phyloP scores from a whole-genome alignment of 2,113 vertebrate genomes.

The Antennarius striatus region DNA sequence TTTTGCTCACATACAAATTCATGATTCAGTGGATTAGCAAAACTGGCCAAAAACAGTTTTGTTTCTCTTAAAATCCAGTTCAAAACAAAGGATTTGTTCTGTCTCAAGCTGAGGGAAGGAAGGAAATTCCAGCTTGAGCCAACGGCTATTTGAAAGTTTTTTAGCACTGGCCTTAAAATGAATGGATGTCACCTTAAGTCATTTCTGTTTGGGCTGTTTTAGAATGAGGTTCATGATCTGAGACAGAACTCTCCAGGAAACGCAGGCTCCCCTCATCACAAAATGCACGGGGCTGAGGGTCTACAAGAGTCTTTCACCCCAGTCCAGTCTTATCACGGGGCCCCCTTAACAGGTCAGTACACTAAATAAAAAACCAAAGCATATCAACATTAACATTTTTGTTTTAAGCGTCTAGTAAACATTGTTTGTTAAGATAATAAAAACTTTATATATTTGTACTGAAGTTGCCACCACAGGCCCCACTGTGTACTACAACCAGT shows the following conservation, averaged over 20 bases:
- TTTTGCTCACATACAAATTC: too few relatives aligned
- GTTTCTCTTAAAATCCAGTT: too few relatives aligned
- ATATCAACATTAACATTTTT: neutral
- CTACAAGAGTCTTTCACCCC: constrained; percentile 86
- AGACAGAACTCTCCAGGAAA: constrained; percentile 83
- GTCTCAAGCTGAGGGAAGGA: too few relatives aligned
- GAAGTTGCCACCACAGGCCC: constrained; percentile 91
- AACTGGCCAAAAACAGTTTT: too few relatives aligned
- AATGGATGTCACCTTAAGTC: neutral
- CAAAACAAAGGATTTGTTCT: too few relatives aligned
- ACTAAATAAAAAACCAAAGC: neutral
- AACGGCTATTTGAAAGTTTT: too few relatives aligned
- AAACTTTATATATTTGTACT: constrained; percentile 20
- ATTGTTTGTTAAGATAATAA: neutral
- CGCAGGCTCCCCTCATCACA: constrained; percentile 80
- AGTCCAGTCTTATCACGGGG: constrained; percentile 87
- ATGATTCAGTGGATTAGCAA: too few relatives aligned
- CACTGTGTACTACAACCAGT: constrained; percentile 91
- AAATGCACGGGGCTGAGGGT: constrained; percentile 84
- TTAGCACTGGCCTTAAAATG: neutral
- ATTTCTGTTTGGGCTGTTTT: constrained; percentile 1
- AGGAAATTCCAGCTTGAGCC: too few relatives aligned
- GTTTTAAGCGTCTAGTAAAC: too few relatives aligned
- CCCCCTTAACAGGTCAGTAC: constrained; percentile 87
- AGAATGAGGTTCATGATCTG: constrained; percentile 97